Conservation (phyloP, 2,888 invertebrate genomes). For the Orchesella flavescens region DNA sequence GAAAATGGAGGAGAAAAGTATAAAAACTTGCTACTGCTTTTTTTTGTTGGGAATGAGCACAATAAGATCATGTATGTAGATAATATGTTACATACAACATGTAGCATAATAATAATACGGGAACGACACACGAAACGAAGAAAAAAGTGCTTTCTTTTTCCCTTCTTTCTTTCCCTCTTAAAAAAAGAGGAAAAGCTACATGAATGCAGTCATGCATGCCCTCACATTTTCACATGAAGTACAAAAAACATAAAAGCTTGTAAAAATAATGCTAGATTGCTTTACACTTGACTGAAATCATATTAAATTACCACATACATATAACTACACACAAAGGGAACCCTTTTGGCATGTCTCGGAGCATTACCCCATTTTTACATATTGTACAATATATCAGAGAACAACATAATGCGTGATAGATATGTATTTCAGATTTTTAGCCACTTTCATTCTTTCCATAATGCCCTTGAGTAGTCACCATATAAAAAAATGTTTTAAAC, state of each 20-base stretch:
- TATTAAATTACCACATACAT: conserved; percentile 20
- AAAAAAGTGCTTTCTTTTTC: not conserved
- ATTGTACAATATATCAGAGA: too few relatives aligned
- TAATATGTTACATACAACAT: not conserved
- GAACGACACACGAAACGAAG: not conserved
- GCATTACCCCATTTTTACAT: not conserved
- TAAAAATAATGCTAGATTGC: conserved; percentile 18
- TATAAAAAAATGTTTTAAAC: too few relatives aligned
- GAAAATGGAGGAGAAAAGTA: not conserved
- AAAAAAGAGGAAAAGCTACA: not conserved
- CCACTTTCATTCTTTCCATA: too few relatives aligned
- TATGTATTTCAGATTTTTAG: too few relatives aligned
- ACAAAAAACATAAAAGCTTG: conserved; percentile 17
- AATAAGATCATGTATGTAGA: not conserved
- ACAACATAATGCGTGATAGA: too few relatives aligned
- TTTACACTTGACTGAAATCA: conserved; percentile 24
- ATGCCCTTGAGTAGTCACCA: too few relatives aligned
- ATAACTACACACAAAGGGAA: not conserved
- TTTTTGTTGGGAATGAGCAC: not conserved
- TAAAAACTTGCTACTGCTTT: not conserved
- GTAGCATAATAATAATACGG: not conserved
- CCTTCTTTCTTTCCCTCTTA: not conserved
- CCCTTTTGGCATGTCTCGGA: conserved; percentile 1
- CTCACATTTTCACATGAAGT: not conserved
- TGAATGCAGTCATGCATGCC: conserved; percentile 9